Evolutionary conservation across 1,140 invertebrate species (phyloP).

Genomic region (Eubasilissa regina): DNA sequence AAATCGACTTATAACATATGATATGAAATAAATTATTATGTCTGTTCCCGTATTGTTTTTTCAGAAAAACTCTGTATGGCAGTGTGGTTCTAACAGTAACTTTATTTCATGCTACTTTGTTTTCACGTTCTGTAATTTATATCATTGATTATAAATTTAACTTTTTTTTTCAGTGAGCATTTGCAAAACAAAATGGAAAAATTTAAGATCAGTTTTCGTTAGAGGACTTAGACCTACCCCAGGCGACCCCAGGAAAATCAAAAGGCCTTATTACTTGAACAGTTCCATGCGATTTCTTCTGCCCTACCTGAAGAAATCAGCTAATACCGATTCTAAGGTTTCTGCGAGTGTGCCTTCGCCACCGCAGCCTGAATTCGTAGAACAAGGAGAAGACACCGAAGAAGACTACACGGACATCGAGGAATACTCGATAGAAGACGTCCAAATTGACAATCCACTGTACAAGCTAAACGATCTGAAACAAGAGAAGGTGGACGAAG

Average conservation of each 20-base stretch:
- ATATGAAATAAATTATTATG: no score
- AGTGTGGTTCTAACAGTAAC: no score
- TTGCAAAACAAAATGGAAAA: conserved; percentile 21
- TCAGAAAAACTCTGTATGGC: no score
- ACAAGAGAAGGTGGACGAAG: no score
- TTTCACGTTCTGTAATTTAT: no score
- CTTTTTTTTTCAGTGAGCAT: not conserved
- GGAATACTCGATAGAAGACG: no score
- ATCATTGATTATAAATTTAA: not conserved
- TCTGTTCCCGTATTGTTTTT: no score
- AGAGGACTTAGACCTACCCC: not conserved
- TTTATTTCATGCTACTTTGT: no score
- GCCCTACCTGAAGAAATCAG: not conserved
- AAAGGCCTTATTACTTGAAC: conserved; percentile 10
- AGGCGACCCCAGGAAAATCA: not conserved
- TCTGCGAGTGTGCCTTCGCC: not conserved
- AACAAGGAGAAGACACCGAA: not conserved
- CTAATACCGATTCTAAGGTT: not conserved
- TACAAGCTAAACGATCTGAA: no score
- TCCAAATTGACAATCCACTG: no score
- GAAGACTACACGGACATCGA: not conserved
- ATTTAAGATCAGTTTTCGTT: conserved; percentile 15
- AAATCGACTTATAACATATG: no score
- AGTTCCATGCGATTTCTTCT: not conserved
- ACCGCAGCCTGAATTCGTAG: not conserved